Evolutionary conservation across 2,113 vertebrate species (phyloP), one percentile per base, ranked within the genome.

Genomic region (Parotia lawesii): DNA sequence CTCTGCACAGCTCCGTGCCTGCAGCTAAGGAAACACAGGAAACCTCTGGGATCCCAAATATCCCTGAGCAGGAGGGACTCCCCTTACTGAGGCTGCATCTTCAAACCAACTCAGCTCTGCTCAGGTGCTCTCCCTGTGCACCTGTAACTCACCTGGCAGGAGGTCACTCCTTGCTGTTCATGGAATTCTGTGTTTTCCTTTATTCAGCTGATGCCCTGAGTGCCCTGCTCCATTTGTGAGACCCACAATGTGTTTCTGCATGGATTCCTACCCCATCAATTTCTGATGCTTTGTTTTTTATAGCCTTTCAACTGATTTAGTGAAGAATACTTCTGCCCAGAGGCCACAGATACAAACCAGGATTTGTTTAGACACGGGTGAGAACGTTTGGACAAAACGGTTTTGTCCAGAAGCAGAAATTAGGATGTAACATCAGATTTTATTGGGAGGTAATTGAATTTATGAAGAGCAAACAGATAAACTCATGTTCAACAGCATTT

Each of bases 371-470:
- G 45, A 73, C 40, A 45, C 50, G 35, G 82, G 62, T 61, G 71
- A 65, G 81, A 90, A 69, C 0, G 6, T 76, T 83, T 65, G 62
- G 75, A 90, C 67, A 93, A 80, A 87, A 79, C 11, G 2, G 29
- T 18, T 60, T 1, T 75, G 79, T 80, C 67, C 82, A 83, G 72
- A 47, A 83, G 85, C 85, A 88, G 64, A 73, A 88, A 94, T 80
- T 5, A 86, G 82, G 76, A 80, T 5, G 78, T 12, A 80, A 44
- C 67, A 58, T 2, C 38, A 69, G 83, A 38, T 33, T 96, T 93
- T 83, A 92, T 77, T 80, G 81, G 92, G 83, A 94, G 48, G 38
- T 93, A 94, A 96, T 64, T 56, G 85, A 80, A 90, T 96, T 94
- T 96, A 71, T 28, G 64, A 72, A 82, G 75, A 85, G 79, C 75